phyloP scores from a whole-genome alignment of 2,888 invertebrate species.

The Plagodis pulveraria region DNA sequence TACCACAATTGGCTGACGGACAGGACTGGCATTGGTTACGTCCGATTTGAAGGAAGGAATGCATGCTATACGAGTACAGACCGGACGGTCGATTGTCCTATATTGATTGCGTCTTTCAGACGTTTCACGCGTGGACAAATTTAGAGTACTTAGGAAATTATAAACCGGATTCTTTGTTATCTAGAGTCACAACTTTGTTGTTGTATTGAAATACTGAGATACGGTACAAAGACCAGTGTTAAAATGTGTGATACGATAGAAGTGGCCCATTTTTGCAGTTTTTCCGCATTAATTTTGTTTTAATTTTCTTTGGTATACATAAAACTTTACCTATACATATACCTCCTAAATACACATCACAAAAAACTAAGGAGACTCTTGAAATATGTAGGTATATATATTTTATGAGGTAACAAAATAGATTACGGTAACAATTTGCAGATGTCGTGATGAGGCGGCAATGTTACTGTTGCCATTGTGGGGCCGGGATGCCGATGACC shows the following conservation, averaged over 20 bases:
- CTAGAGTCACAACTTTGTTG: constrained; percentile 8
- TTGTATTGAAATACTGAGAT: constrained; percentile 4
- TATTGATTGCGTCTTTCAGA: constrained; percentile 54
- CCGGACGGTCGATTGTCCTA: constrained; percentile 55
- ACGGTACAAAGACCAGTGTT: not conserved
- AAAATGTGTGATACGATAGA: no score
- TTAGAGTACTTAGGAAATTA: constrained; percentile 9
- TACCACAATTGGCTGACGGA: constrained; percentile 72
- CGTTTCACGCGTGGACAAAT: constrained; percentile 38
- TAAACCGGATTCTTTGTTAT: constrained; percentile 10
- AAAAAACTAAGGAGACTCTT: not conserved
- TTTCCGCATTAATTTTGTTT: no score
- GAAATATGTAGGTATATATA: constrained; percentile 31
- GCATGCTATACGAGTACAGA: constrained; percentile 55
- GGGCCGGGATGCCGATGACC: constrained; percentile 79
- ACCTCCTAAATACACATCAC: no score
- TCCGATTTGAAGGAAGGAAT: constrained; percentile 66
- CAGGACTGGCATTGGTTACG: constrained; percentile 63
- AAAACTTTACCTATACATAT: no score
- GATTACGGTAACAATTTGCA: constrained; percentile 61
- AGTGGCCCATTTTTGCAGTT: no score
- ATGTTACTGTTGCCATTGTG: constrained; percentile 64
- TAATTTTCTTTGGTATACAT: no score
- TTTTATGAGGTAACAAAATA: constrained; percentile 47
- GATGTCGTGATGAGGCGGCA: constrained; percentile 48